phyloP scores from a whole-genome alignment of 2,888 invertebrate genomes.

The Cremastinae sp. region DNA sequence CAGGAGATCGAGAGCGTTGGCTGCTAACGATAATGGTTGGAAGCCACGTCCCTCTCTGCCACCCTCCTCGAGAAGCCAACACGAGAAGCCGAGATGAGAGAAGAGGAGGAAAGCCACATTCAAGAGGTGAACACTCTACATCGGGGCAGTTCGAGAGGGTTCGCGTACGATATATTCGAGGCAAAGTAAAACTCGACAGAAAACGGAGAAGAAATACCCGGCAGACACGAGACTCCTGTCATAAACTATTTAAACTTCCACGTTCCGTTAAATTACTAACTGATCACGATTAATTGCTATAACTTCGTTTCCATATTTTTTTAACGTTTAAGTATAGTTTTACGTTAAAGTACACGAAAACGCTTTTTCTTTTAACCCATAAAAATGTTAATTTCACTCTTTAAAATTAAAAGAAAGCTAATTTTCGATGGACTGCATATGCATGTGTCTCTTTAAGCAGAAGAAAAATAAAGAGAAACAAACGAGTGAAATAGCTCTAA shows the following conservation, averaged over 20 bases:
- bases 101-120: constrained; percentile 19
- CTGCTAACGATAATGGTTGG: constrained; percentile 60
- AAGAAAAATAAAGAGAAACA: too few relatives aligned
- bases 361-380: too few relatives aligned
- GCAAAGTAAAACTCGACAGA: constrained; percentile 29
- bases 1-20: constrained; percentile 44
- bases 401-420: too few relatives aligned
- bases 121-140: constrained; percentile 2
- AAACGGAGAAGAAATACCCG: background rate
- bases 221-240: constrained; percentile 10
- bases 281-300: too few relatives aligned
- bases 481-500: background rate
- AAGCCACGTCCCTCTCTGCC: constrained; percentile 27
- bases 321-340: too few relatives aligned
- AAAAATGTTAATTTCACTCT: too few relatives aligned
- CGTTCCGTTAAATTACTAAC: background rate
- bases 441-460: too few relatives aligned
- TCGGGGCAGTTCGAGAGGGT: constrained; percentile 4
- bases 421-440: too few relatives aligned
- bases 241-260: constrained; percentile 2
- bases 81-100: constrained; percentile 20
- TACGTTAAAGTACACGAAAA: too few relatives aligned
- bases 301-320: too few relatives aligned
- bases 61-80: constrained; percentile 33
- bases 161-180: constrained; percentile 30